Base-by-base conservation (phyloP, 2,797 vertebrate genomes). In the Agapornis canus region DNA sequence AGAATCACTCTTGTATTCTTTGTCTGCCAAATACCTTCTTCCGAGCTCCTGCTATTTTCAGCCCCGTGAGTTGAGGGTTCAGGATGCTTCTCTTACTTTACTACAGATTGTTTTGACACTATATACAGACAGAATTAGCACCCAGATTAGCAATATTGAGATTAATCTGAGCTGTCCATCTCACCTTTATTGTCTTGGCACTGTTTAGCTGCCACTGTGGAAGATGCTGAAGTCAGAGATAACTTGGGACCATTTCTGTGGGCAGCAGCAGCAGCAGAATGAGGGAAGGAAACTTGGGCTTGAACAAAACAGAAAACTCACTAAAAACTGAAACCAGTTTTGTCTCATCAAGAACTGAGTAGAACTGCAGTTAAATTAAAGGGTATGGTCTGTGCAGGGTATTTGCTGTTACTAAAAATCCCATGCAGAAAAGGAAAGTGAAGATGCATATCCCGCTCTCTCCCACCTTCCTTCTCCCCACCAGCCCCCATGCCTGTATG, bases 1-100 rank as follows among this genome's bases (percentile, higher is more conserved):
- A 75, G 72, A 57, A 59, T 88, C 70, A 29, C 63, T 29, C 81
- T 69, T 52, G 37, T 68, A 4, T 47, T 73, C 73, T 86, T 89
- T 39, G 66, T 80, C 90, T 95, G 86, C 88, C 85, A 82, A 79
- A 61, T 78, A 72, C 56, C 57, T 93, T 92, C 83, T 80, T 61
- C 48, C 8, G 27, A 88, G 94, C 86, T 91, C 63, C 88, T 0
- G 29, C 64, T 81, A 17, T 73, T 95, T 93, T 75, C 89, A 73
- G 71, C 78, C 85, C 32, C 54, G 57, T 48, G 49, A 3, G 5
- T 4, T 4, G 20, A 91, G 66, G 66, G 51, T 78, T 71, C 82
- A 79, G 70, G n/a, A 47, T 78, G 39, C 52, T 79, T 69, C 59
- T 90, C 35, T 88, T 77, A 26, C 14, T 57, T 21, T 82, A 32